Percentiles rank a stretch among this genome's conserved stretches.
Conservation (phyloP, 1,140 invertebrate genomes). For the Oryzaephilus surinamensis region DNA sequence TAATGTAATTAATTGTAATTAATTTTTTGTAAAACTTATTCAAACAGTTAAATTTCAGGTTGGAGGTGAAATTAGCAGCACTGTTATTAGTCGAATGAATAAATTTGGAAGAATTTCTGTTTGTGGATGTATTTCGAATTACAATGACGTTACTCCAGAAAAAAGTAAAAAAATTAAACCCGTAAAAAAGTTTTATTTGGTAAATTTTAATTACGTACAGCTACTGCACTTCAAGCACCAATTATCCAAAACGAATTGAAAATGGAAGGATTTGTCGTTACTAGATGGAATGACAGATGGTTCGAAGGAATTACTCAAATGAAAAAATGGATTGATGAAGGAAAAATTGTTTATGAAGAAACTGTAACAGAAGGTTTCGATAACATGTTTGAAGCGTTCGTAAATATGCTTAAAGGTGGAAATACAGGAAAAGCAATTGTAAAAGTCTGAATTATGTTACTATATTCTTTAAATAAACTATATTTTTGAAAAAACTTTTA, state of each 20-base stretch:
- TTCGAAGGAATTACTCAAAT: constrained; percentile 44
- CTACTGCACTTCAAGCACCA: neutral
- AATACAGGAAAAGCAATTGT: constrained; percentile 56
- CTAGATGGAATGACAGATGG: constrained; percentile 39
- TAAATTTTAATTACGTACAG: neutral
- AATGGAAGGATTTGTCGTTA: constrained; percentile 43
- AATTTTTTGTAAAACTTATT: too few relatives aligned
- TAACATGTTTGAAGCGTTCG: constrained; percentile 51
- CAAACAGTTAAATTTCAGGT: too few relatives aligned
- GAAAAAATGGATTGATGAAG: constrained; percentile 42
- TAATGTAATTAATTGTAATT: too few relatives aligned
- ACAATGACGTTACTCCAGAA: constrained; percentile 32
- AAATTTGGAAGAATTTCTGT: constrained; percentile 45
- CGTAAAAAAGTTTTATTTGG: neutral
- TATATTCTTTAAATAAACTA: too few relatives aligned
- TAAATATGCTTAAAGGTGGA: constrained; percentile 47
- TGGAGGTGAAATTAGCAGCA: constrained; percentile 50
- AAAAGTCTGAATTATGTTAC: constrained; percentile 17
- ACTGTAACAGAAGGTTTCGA: constrained; percentile 53
- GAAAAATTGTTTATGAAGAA: constrained; percentile 50
- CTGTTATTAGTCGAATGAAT: constrained; percentile 49
- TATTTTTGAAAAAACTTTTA: neutral
- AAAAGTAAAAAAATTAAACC: neutral
- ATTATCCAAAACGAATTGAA: neutral
- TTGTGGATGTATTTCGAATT: constrained; percentile 50